These are phyloP conservation scores for Drosophila siamana DNA, from an alignment of 2,888 invertebrate genomes.

Conservation along the genomic window DNA sequence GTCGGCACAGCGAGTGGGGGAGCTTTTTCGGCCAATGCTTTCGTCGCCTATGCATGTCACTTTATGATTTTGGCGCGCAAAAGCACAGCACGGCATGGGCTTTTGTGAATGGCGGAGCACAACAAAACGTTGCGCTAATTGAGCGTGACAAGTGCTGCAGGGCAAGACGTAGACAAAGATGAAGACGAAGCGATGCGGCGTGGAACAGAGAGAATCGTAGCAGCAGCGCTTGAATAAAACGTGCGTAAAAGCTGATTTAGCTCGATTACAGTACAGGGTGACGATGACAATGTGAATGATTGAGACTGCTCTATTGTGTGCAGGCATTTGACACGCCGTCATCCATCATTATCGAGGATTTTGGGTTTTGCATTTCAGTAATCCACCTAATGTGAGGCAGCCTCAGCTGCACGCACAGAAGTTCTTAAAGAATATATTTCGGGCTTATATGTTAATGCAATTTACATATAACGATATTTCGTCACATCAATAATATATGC, in stretches of 20 bases:
- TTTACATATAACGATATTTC: background rate
- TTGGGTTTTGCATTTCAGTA: constrained; percentile 4
- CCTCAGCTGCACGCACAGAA: background rate
- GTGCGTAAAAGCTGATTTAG: constrained; percentile 60
- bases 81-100: constrained; percentile 50
- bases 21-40: constrained; percentile 45
- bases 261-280: constrained; percentile 61
- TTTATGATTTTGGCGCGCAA: constrained; percentile 58
- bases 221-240: constrained; percentile 42
- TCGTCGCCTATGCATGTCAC: constrained; percentile 29
- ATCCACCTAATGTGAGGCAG: background rate
- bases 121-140: constrained; percentile 53
- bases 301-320: constrained; percentile 8
- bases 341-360: constrained; percentile 39
- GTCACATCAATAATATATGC: background rate
- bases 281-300: constrained; percentile 9
- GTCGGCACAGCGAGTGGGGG: background rate
- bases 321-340: constrained; percentile 11
- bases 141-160: constrained; percentile 40
- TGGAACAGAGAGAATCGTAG: background rate
- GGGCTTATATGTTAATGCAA: background rate
- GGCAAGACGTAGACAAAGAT: background rate
- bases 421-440: background rate
- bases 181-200: background rate
- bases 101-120: constrained; percentile 67